These are phyloP conservation scores for Corbicula japonica DNA, from an alignment of 2,888 invertebrate genomes.

Conservation along the genomic window DNA sequence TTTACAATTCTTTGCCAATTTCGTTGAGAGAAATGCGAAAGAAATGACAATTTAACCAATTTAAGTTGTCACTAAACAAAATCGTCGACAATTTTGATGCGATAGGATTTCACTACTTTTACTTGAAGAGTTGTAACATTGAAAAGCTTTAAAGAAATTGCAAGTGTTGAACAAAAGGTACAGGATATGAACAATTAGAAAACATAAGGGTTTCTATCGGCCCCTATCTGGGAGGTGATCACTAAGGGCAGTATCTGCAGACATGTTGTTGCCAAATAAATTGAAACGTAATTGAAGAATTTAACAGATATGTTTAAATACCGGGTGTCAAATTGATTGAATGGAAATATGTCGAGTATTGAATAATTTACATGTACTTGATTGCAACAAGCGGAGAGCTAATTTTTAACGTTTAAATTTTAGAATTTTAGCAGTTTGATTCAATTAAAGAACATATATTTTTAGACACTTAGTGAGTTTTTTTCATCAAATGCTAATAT, in stretches of 20 bases:
- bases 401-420: no score
- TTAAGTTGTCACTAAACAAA: constrained; percentile 18
- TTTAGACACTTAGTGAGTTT: no score
- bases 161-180: constrained; percentile 14
- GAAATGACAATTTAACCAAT: constrained; percentile 27
- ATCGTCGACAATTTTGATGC: constrained; percentile 15
- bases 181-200: constrained; percentile 44
- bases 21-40: constrained; percentile 24
- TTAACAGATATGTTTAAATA: no score
- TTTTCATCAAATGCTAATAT: no score
- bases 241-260: constrained; percentile 17
- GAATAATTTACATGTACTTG: no score
- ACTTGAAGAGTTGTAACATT: constrained; percentile 32
- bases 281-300: no score
- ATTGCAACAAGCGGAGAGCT: no score
- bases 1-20: constrained; percentile 19
- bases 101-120: constrained; percentile 23
- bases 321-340: no score
- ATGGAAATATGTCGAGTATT: no score
- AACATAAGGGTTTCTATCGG: constrained; percentile 23
- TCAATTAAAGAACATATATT: no score
- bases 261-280: constrained; percentile 10
- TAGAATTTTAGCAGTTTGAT: no score
- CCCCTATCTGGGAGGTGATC: constrained; percentile 39
- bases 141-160: constrained; percentile 6